Evolutionary conservation across 2,113 vertebrate genomes (phyloP).

Genomic region (Gambusia affinis): DNA sequence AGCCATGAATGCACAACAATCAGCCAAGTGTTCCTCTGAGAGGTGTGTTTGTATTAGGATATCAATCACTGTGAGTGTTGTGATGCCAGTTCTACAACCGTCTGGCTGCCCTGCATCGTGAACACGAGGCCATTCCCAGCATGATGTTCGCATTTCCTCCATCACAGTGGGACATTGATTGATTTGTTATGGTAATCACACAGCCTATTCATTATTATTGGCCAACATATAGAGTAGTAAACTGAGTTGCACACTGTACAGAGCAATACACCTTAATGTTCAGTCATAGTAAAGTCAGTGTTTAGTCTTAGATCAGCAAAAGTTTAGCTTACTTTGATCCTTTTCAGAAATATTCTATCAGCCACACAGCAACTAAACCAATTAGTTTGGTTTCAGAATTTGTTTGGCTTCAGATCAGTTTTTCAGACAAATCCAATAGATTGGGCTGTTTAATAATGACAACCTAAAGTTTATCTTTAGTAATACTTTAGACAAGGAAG

Average conservation of each 20-base stretch:
- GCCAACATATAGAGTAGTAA: slow-evolving; percentile 26
- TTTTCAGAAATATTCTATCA: slow-evolving; percentile 1
- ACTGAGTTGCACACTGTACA: slow-evolving; percentile 14
- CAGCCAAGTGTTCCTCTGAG: slow-evolving; percentile 47
- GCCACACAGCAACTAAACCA: background rate
- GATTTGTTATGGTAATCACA: slow-evolving; percentile 62
- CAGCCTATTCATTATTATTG: slow-evolving; percentile 47
- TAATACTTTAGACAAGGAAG: no score
- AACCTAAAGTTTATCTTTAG: no score
- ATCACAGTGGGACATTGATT: slow-evolving; percentile 45
- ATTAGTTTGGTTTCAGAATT: slow-evolving; percentile 1
- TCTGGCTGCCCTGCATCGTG: slow-evolving; percentile 27
- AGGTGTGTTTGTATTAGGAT: slow-evolving; percentile 60
- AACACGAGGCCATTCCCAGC: slow-evolving; percentile 32
- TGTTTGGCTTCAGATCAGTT: background rate
- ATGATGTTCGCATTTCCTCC: slow-evolving; percentile 31
- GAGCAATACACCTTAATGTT: slow-evolving; percentile 11
- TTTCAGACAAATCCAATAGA: background rate
- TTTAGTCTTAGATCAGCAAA: background rate
- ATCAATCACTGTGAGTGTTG: slow-evolving; percentile 60
- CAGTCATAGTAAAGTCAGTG: background rate
- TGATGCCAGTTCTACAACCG: slow-evolving; percentile 11
- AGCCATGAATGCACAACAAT: slow-evolving; percentile 55
- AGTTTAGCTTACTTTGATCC: background rate
- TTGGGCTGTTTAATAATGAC: background rate